Conservation (phyloP, 2,888 invertebrate genomes). For the Protophormia terraenovae region DNA sequence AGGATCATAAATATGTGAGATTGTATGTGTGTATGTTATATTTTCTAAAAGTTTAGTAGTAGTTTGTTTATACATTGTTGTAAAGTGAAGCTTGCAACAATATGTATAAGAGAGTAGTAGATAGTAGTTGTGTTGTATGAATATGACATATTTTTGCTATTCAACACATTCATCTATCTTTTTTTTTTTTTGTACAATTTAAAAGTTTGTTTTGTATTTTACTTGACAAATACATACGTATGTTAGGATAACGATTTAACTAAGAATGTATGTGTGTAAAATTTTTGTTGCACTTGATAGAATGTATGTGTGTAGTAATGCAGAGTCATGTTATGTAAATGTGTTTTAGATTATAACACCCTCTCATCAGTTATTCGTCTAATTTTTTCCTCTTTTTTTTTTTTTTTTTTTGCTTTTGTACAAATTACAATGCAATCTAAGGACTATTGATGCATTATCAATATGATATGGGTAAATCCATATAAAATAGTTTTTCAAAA, state of each 20-base stretch:
- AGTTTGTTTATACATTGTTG: conserved; percentile 11
- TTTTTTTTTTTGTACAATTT: conserved; percentile 1
- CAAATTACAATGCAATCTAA: background rate
- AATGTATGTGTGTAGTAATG: background rate
- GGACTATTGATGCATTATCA: background rate
- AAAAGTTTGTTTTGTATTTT: conserved; percentile 36
- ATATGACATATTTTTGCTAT: conserved; percentile 45
- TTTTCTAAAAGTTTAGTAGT: no score
- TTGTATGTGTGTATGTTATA: conserved; percentile 8
- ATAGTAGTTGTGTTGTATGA: conserved; percentile 21
- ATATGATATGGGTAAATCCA: background rate
- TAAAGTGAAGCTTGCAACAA: conserved; percentile 10
- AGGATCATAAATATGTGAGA: conserved; percentile 25
- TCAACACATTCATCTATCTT: conserved; percentile 13
- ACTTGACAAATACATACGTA: conserved; percentile 17
- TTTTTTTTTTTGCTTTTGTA: background rate
- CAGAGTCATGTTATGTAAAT: conserved; percentile 33
- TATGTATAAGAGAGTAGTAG: conserved; percentile 3
- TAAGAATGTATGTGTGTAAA: no score
- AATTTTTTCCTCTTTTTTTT: background rate
- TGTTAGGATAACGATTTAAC: no score
- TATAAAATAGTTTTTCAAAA: background rate
- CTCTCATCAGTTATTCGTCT: background rate
- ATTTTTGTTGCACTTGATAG: no score
- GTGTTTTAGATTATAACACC: conserved; percentile 30